Base-by-base conservation (phyloP, 1,140 invertebrate genomes). In the Saccostrea cuccullata region DNA sequence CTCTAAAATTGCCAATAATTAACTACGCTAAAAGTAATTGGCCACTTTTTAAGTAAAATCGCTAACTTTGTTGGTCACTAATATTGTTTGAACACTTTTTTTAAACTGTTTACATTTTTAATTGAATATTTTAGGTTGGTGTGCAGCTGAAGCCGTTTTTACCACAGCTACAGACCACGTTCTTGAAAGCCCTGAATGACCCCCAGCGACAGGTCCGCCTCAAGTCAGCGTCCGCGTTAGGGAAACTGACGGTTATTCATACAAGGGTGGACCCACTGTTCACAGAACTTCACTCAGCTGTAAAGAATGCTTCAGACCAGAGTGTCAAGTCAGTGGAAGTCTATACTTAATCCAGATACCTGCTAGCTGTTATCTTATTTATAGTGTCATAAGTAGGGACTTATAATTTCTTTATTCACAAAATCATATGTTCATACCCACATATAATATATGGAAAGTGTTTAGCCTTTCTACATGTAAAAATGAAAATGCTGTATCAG, bases 141-240 rank as follows among this genome's bases (percentile, higher is more conserved):
- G 96, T 97, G 13, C 97, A 98, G 96, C 95, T 99, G 93, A 99
- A 99, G 95, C 98, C 99, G 93, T 99, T 99, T 95, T 96, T 99
- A 92, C 99, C 99, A 15, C 99, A 99, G 96, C 96, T 99, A 13
- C 98, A 99, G 96, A 99, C 98, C 26, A 99, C 99, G 6, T 99
- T 99, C 95, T 96, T 99, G 17, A 99, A 99, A 96, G 97, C 98
- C 5, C 95, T 99, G 26, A 97, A 97, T 94, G 99, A 99, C 95
- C 96, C 97, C 40, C 97, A 98, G 94, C 95, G 98, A 89, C 96
- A 96, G 91, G 98, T 99, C 0, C 96, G 98, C 89, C 96, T 99
- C 60, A 98, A 98, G 95, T 98, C 98, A 15, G 98, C 98, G 0
- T 96, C 96, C 85, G 98, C 98, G 55, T 95, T 99, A 2, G 97